Evolutionary conservation across 1,140 invertebrate genomes (phyloP).

Genomic region (Apis mellifera): DNA sequence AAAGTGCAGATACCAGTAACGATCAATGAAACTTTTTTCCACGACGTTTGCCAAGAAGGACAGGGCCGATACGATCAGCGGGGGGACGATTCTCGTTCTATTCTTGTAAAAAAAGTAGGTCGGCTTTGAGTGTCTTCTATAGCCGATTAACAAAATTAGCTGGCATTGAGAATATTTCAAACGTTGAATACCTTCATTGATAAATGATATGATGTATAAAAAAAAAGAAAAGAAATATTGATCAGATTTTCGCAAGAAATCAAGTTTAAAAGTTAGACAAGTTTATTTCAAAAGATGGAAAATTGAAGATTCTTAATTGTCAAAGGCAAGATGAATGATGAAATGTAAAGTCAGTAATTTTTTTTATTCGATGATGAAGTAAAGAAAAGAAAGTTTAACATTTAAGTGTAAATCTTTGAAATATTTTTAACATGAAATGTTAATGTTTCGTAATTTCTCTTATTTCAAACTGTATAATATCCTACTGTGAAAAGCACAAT

Average conservation of each 20-base stretch:
- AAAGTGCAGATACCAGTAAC: background rate
- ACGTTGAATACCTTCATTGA: background rate
- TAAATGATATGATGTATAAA: too few species aligned
- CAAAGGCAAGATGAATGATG: too few species aligned
- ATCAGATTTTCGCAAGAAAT: too few species aligned
- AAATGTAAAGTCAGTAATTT: too few species aligned
- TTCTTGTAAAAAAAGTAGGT: constrained; percentile 24
- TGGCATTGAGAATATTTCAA: background rate
- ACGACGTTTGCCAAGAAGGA: constrained; percentile 5
- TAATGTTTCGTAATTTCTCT: background rate
- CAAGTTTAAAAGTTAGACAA: too few species aligned
- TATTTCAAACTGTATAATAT: background rate
- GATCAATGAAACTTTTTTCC: constrained; percentile 28
- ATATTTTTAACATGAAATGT: too few species aligned
- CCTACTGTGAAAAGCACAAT: background rate
- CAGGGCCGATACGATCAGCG: constrained; percentile 12
- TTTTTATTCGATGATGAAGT: too few species aligned
- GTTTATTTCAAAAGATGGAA: too few species aligned
- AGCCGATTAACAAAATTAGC: background rate
- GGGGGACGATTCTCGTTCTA: constrained; percentile 28
- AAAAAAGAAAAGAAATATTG: too few species aligned
- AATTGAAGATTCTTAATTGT: too few species aligned
- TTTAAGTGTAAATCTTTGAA: too few species aligned
- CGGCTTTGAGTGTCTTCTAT: background rate
- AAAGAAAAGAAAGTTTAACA: too few species aligned